A percentile compares a stretch with the other conserved stretches of the same genome.
phyloP scores from a whole-genome alignment of 1,140 invertebrate genomes.

The Teleogryllus occipitalis region DNA sequence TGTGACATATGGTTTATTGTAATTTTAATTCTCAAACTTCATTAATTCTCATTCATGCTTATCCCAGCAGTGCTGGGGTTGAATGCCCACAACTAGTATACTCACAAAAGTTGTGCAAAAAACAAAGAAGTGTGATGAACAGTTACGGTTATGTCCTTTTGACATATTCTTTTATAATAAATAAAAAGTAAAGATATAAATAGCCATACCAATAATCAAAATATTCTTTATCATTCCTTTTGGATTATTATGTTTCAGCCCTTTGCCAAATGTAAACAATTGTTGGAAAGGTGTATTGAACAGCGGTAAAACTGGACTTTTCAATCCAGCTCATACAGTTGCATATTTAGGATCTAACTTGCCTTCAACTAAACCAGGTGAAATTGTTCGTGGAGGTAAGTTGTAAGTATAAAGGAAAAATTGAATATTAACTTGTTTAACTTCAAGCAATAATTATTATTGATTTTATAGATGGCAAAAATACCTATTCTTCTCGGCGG shows the following conservation, averaged over 20 bases:
- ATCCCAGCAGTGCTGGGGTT: too few species aligned
- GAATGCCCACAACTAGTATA: too few species aligned
- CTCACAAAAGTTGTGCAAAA: too few species aligned
- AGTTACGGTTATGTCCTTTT: too few species aligned
- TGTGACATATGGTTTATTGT: too few species aligned
- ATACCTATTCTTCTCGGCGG: constrained; percentile 49
- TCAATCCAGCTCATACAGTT: constrained; percentile 83
- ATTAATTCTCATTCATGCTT: too few species aligned
- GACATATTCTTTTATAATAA: too few species aligned
- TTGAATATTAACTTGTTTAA: background rate
- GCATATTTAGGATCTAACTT: constrained; percentile 76
- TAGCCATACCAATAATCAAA: too few species aligned
- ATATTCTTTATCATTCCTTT: background rate
- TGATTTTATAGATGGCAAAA: constrained; percentile 40
- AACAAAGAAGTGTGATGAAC: too few species aligned
- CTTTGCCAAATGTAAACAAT: constrained; percentile 23
- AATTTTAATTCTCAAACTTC: too few species aligned
- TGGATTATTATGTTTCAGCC: background rate
- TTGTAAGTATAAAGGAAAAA: background rate
- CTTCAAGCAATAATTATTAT: background rate
- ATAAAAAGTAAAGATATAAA: too few species aligned
- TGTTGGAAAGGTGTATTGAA: constrained; percentile 80
- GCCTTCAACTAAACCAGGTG: constrained; percentile 53
- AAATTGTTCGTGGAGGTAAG: constrained; percentile 49
- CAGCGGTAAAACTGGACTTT: constrained; percentile 78